Conservation (phyloP, 1,140 invertebrate genomes). For the Bombus pyrosoma region DNA sequence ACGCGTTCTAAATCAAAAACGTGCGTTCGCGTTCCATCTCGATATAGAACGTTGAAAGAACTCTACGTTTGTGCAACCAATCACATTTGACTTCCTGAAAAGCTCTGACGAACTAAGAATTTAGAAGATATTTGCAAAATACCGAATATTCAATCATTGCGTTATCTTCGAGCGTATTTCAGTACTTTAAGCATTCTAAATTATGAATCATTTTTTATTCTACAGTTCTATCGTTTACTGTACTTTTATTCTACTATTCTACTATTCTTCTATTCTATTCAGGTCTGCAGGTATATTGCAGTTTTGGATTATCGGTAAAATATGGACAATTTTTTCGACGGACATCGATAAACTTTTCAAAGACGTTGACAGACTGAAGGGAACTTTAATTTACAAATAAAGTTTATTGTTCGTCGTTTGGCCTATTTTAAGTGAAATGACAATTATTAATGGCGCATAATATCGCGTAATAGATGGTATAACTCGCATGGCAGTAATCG, state of each 20-base stretch:
- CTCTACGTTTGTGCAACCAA: background rate
- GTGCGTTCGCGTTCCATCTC: background rate
- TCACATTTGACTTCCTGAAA: too few relatives aligned
- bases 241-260: too few relatives aligned
- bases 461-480: constrained; percentile 28
- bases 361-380: background rate
- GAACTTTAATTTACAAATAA: background rate
- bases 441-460: constrained; percentile 6
- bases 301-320: background rate
- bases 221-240: too few relatives aligned
- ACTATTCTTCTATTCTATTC: too few relatives aligned
- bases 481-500: constrained; percentile 23
- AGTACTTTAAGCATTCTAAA: too few relatives aligned
- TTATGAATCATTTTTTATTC: too few relatives aligned
- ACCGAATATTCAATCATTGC: too few relatives aligned
- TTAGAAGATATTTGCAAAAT: too few relatives aligned
- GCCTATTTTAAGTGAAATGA: background rate
- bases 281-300: too few relatives aligned
- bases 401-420: background rate
- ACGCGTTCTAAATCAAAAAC: background rate
- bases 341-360: too few relatives aligned
- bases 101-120: too few relatives aligned
- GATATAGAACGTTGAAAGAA: background rate
- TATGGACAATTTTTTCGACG: background rate
- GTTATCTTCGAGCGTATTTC: too few relatives aligned